These are phyloP conservation scores for Drosophila lacteicornis DNA, from an alignment of 1,140 invertebrate species.

Conservation along the genomic window DNA sequence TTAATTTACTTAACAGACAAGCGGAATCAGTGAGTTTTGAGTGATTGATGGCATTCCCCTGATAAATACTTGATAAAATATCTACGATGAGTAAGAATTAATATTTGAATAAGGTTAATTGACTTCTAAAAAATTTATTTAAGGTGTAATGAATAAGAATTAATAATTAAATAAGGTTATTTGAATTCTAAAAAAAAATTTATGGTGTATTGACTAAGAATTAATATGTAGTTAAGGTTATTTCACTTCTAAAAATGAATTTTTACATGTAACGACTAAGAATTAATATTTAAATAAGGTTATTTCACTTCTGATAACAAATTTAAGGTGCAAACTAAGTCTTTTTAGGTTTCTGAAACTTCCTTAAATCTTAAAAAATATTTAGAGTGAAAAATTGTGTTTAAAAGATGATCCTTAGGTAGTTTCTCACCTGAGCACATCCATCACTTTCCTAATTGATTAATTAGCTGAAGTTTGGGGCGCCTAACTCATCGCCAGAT, in stretches of 20 bases:
- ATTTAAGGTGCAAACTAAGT: background rate
- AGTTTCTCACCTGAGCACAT: background rate
- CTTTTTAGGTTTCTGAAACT: background rate
- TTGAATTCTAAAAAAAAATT: no score
- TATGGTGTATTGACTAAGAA: no score
- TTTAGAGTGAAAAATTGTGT: background rate
- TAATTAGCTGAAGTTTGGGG: slow-evolving; percentile 10
- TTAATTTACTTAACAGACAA: slow-evolving; percentile 5
- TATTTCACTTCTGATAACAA: background rate
- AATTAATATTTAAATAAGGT: no score
- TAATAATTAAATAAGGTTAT: no score
- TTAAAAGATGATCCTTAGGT: background rate
- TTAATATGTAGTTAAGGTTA: no score
- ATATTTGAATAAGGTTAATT: background rate
- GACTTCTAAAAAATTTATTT: background rate
- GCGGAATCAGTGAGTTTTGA: background rate
- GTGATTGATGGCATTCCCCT: background rate
- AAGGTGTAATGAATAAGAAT: no score
- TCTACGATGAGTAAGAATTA: background rate
- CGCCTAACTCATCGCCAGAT: slow-evolving; percentile 14
- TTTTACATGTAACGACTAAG: no score
- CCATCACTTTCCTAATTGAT: slow-evolving; percentile 23
- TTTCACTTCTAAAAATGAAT: no score
- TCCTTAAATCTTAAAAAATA: background rate
- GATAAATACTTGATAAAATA: background rate